A percentile compares a stretch with the other conserved stretches of the same genome.
Evolutionary conservation across 2,888 invertebrate species (phyloP).

Genomic region (Idaea straminata): DNA sequence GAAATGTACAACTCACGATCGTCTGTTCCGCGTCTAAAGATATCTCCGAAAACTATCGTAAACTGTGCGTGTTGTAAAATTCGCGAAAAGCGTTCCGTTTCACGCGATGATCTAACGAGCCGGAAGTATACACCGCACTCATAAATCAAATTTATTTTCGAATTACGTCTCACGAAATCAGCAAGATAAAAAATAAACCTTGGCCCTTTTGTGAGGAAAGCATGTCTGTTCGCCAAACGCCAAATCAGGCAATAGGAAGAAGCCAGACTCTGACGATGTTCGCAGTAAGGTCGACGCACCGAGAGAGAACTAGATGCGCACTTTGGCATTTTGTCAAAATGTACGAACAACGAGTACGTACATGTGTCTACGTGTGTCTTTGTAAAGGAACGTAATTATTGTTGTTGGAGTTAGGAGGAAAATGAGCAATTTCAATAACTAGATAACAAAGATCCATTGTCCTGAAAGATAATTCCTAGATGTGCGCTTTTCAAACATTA

Average conservation of each 20-base stretch:
- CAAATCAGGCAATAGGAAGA: conserved; percentile 36
- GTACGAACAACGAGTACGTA: conserved; percentile 9
- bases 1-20: conserved; percentile 2
- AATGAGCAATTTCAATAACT: no score
- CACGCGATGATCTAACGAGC: conserved; percentile 19
- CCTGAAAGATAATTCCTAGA: no score
- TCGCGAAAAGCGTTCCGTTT: conserved; percentile 7
- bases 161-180: conserved; percentile 10
- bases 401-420: no score
- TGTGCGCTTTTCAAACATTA: no score
- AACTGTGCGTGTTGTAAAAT: neutral
- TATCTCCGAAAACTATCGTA: neutral
- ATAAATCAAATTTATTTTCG: conserved; percentile 20
- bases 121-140: conserved; percentile 19
- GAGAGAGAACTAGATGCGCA: conserved; percentile 20
- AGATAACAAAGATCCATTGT: no score
- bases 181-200: conserved; percentile 23
- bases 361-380: no score
- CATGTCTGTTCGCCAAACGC: conserved; percentile 30
- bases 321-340: conserved; percentile 27
- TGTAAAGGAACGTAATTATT: no score
- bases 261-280: conserved; percentile 19
- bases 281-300: conserved; percentile 30
- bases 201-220: conserved; percentile 29
- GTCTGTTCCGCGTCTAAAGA: conserved; percentile 10